Evolutionary conservation across 1,140 invertebrate genomes (phyloP).

Genomic region (Harpegnathos saltator): DNA sequence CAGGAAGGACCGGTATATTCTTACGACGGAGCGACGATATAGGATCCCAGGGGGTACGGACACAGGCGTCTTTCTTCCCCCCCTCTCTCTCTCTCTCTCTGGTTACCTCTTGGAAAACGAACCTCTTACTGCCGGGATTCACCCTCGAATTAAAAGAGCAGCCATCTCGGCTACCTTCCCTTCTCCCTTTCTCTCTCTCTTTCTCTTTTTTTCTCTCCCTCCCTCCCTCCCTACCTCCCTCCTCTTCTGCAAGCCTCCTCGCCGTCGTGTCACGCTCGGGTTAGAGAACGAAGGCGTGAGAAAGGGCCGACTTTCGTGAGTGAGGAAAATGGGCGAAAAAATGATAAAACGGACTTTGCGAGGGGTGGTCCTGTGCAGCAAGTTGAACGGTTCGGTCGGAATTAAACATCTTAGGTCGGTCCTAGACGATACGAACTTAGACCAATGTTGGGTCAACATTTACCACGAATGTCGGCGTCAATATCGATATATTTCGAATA

Average conservation of each 20-base stretch:
- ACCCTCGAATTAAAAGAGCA: conserved; percentile 78
- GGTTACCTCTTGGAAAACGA: conserved; percentile 47
- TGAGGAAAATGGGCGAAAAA: conserved; percentile 24
- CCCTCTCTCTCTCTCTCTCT: conserved; percentile 26
- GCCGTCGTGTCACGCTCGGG: background rate
- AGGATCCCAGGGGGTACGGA: conserved; percentile 63
- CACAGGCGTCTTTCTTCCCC: conserved; percentile 28
- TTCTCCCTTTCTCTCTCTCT: conserved; percentile 1
- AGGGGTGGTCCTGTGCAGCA: conserved; percentile 12
- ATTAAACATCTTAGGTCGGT: conserved; percentile 18
- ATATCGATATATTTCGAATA: background rate
- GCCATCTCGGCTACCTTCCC: conserved; percentile 55
- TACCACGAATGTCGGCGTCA: too few relatives aligned
- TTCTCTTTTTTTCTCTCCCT: background rate
- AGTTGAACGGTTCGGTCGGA: background rate
- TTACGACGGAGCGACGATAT: conserved; percentile 76
- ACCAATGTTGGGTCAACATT: too few relatives aligned
- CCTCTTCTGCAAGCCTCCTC: background rate
- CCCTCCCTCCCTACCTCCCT: background rate
- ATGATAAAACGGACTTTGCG: conserved; percentile 50
- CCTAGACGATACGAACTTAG: background rate
- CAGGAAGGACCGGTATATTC: conserved; percentile 74
- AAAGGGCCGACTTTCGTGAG: conserved; percentile 48
- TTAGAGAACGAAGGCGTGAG: conserved; percentile 5
- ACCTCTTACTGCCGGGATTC: conserved; percentile 55